phyloP scores from a whole-genome alignment of 2,888 invertebrate genomes.

The Phlogophora meticulosa region DNA sequence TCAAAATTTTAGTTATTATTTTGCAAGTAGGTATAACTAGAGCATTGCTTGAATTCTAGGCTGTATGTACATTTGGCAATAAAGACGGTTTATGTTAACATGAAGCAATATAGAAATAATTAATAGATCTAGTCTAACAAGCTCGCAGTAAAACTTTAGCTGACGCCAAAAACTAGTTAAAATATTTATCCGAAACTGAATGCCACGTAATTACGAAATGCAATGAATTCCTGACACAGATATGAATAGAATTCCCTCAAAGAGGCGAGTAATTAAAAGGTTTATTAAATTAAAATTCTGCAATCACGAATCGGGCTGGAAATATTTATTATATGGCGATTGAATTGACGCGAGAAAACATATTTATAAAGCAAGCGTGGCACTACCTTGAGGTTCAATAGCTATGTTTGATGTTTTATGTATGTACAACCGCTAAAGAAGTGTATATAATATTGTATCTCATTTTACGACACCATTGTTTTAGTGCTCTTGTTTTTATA shows the following conservation, averaged over 20 bases:
- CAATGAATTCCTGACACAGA: conserved; percentile 43
- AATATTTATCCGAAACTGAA: conserved; percentile 37
- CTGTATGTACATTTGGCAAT: conserved; percentile 41
- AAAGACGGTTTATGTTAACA: conserved; percentile 23
- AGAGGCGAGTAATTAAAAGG: conserved; percentile 26
- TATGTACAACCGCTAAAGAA: not conserved
- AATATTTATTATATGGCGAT: conserved; percentile 33
- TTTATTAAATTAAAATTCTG: conserved; percentile 36
- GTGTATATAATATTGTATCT: conserved; percentile 10
- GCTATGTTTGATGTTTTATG: conserved; percentile 18
- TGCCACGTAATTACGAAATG: conserved; percentile 34
- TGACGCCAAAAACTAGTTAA: conserved; percentile 16
- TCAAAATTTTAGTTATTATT: conserved; percentile 53
- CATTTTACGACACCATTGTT: conserved; percentile 18
- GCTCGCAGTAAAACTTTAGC: conserved; percentile 5
- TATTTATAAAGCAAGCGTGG: not conserved
- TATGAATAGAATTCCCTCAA: conserved; percentile 44
- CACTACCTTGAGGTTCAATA: not conserved
- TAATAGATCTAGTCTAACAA: conserved; percentile 22
- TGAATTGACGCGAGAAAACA: conserved; percentile 20
- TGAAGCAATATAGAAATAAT: conserved; percentile 40
- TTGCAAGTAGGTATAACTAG: conserved; percentile 49
- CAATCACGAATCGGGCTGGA: conserved; percentile 8
- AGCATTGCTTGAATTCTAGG: conserved; percentile 34
- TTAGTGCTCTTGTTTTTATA: conserved; percentile 9